A percentile compares a stretch with the other conserved stretches of the same genome.
Evolutionary conservation across 2,113 vertebrate genomes (phyloP).

Genomic region (Paracyprichromis sp.): DNA sequence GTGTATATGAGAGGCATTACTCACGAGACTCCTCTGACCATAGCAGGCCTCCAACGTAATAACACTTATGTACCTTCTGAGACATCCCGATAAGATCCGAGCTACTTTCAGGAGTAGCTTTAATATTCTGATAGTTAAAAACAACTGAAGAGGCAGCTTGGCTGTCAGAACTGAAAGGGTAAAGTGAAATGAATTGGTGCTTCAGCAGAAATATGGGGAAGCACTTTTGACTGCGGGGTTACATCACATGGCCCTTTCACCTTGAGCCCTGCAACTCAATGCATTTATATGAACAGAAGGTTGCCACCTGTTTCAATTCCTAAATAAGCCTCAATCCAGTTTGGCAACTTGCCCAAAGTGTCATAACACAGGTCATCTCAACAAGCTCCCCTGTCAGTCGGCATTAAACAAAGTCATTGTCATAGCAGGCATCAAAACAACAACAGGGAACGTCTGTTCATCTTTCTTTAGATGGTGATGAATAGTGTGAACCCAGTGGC

Average conservation of each 20-base stretch:
- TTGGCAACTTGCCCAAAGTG: constrained; percentile 27
- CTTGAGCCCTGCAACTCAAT: constrained; percentile 20
- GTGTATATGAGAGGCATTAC: constrained; percentile 10
- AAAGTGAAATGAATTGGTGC: not conserved
- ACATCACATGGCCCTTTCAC: constrained; percentile 26
- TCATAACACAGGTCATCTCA: constrained; percentile 18
- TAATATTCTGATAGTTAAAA: not conserved
- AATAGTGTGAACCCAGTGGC: not conserved
- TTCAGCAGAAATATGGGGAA: not conserved
- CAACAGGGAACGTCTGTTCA: not conserved
- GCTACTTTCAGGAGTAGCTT: not conserved
- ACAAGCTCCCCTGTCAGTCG: constrained; percentile 26
- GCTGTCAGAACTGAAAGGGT: not conserved
- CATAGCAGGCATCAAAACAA: not conserved
- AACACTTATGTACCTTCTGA: not conserved
- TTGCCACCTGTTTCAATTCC: constrained; percentile 47
- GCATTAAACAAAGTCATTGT: constrained; percentile 14
- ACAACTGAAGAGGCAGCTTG: rapidly evolving
- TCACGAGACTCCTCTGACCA: not conserved
- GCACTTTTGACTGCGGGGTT: not conserved
- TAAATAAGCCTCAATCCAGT: constrained; percentile 34
- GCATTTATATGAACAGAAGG: not conserved
- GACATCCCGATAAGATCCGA: not conserved
- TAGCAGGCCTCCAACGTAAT: not conserved
- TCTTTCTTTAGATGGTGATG: not conserved